A percentile compares a stretch with the other conserved stretches of the same genome.
Conservation (phyloP, 2,113 vertebrate species). For the Cebus imitator region DNA sequence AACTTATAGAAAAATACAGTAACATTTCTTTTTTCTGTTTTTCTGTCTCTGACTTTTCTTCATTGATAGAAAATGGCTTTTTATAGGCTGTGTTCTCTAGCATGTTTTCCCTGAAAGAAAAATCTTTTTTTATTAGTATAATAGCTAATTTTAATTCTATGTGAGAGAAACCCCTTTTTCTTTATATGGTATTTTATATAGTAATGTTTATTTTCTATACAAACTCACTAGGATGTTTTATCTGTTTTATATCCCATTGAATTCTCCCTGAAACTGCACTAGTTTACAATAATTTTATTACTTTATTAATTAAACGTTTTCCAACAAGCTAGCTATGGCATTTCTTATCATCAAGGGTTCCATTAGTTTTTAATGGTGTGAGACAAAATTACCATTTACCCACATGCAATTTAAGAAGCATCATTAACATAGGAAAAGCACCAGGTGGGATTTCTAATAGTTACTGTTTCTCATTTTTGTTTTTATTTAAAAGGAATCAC, state of each 20-base stretch:
- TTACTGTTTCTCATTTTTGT: slow-evolving; percentile 90
- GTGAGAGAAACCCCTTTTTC: slow-evolving; percentile 66
- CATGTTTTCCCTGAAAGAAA: slow-evolving; percentile 39
- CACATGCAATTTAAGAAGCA: slow-evolving; percentile 91
- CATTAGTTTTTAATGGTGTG: slow-evolving; percentile 94
- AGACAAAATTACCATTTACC: slow-evolving; percentile 92
- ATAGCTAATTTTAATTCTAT: slow-evolving; percentile 74
- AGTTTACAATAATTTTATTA: slow-evolving; percentile 94
- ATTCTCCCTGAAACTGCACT: slow-evolving; percentile 89
- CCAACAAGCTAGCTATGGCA: slow-evolving; percentile 91
- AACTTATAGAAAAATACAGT: slow-evolving; percentile 2
- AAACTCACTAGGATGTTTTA: slow-evolving; percentile 86
- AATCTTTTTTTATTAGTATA: slow-evolving; percentile 69
- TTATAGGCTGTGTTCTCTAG: not conserved
- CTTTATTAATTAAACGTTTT: slow-evolving; percentile 93
- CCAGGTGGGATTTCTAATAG: slow-evolving; percentile 92
- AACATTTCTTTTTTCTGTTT: not conserved
- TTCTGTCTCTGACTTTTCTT: slow-evolving; percentile 11
- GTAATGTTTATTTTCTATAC: slow-evolving; percentile 85
- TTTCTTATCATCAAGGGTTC: slow-evolving; percentile 93
- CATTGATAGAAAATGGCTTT: slow-evolving; percentile 32
- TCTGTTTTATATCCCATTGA: slow-evolving; percentile 90
- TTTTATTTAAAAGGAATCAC: slow-evolving; percentile 90
- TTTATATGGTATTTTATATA: slow-evolving; percentile 83
- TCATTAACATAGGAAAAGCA: slow-evolving; percentile 90